Evolutionary conservation across 2,888 invertebrate species (phyloP), one percentile per base, ranked within the genome.

Genomic region (Cerceris rybyensis): DNA sequence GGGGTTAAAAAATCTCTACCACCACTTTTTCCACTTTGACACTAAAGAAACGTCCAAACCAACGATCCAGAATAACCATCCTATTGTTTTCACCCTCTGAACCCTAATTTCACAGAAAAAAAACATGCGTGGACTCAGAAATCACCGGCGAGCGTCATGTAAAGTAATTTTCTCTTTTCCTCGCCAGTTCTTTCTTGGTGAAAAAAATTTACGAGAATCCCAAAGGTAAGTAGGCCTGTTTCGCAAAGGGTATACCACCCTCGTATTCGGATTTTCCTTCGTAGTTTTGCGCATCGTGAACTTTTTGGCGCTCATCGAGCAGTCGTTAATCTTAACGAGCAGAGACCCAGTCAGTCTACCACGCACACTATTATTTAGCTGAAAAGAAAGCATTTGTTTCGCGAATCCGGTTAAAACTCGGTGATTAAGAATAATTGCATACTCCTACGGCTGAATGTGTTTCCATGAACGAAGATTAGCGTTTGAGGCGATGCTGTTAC

Each of bases 261-360:
- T 60, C 52, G 64, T 49, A 57, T 60, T 59, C 52, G 42, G 63
- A 54, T 61, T 80, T 58, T 64, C 50, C 66, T 59, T 71, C 63
- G 28, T 54, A 64, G 52, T 49, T 43, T 50, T n/a, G n/a, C 46
- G 58, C 17, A 57, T 70, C 28, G 28, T 28, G 28, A 28, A 28
- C 28, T 28, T 80, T 65, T 65, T 71, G 71, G 70, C 60, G 52
- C 65, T 80, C 71, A 52, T 67, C 71, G 74, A 58, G 16, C 69
- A 71, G 76, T 82, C 82, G 82, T 82, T 82, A 82, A 82, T 82
- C 82, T 82, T 77, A 82, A 82, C 80, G 69, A 74, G 76, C 73
- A 64, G 9, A 68, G 80, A 54, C 52, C 72, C 71, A 54, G 65
- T 58, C 75, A 64, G 58, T 58, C 42, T 58, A 58, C 52, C 58